Evolutionary conservation across 2,888 invertebrate genomes (phyloP), one percentile per base, ranked within the genome.

Genomic region (Liodrosophila aerea): DNA sequence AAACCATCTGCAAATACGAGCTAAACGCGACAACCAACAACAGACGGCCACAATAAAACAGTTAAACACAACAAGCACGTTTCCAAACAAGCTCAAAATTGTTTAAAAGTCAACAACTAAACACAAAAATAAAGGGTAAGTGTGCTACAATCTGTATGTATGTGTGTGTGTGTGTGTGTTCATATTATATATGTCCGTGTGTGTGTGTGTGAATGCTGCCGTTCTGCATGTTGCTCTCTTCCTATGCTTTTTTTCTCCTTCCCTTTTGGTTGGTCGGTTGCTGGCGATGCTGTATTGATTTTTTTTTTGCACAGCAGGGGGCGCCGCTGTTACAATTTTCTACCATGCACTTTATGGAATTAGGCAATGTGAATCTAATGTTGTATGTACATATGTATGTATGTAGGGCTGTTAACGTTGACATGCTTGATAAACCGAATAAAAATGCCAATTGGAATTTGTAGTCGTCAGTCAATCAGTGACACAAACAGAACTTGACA

Each of bases 211-310:
- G 41, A 43, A 40, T 39, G 30, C 29, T 64, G 41, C 52, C 41
- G 57, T 73, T 68, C 53, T 70, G 63, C 65, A 56, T 64, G 60
- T 63, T 76, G 54, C 69, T 67, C 62, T 54, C 53, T 63, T 72
- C 65, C 50, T 68, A 63, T 83, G 68, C 69, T 65, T 66, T 59
- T 61, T 75, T 69, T 67, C 73, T 77, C 60, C 67, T 76, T 72
- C 67, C 64, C 62, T 52, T 61, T 66, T 22, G 22, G 2, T 4
- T 61, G 36, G 47, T 49, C 56, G 58, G 54, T 41, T 57, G 62
- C 49, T 52, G 41, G 77, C 77, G 85, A 78, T 78, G 77, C 85
- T 78, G 85, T 78, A 78, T 78, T 85, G 77, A 78, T 78, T 77
- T 77, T 22, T 76, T 65, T 68, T 64, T 66, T 60, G 78, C 65